Evolutionary conservation across 1,140 invertebrate genomes (phyloP).

Genomic region (Melipona quadrifasciata): DNA sequence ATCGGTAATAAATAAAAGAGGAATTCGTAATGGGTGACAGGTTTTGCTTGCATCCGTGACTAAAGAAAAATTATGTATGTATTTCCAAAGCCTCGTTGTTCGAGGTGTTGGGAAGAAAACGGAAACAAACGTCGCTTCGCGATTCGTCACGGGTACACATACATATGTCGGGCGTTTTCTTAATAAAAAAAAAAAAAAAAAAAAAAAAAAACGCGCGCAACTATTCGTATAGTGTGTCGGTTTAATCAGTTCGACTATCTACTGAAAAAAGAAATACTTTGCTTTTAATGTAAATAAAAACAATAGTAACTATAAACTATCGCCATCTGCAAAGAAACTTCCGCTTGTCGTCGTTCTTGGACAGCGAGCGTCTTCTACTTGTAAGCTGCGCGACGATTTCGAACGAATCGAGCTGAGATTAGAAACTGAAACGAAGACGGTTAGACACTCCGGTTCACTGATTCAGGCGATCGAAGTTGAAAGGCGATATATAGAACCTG

Average conservation of each 20-base stretch:
- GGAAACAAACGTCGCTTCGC: constrained; percentile 60
- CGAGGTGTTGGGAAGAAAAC: constrained; percentile 39
- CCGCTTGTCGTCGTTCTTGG: constrained; percentile 30
- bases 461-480: constrained; percentile 21
- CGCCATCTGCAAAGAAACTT: constrained; percentile 51
- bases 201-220: constrained; percentile 42
- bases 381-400: constrained; percentile 28
- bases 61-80: constrained; percentile 44
- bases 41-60: constrained; percentile 69
- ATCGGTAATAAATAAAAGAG: constrained; percentile 80
- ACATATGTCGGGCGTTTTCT: constrained; percentile 37
- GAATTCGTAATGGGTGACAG: constrained; percentile 75
- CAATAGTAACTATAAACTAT: constrained; percentile 63
- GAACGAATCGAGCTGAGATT: constrained; percentile 40
- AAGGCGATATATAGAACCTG: neutral
- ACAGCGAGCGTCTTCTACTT: constrained; percentile 39
- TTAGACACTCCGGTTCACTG: neutral
- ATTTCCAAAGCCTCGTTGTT: constrained; percentile 27
- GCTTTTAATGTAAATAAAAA: constrained; percentile 58
- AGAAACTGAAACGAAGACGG: constrained; percentile 31
- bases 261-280: constrained; percentile 67
- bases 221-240: constrained; percentile 53
- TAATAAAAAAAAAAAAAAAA: neutral
- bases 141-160: constrained; percentile 64
- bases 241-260: constrained; percentile 76